phyloP scores from a whole-genome alignment of 2,888 invertebrate genomes.

The Tenthredo scrophulariae region DNA sequence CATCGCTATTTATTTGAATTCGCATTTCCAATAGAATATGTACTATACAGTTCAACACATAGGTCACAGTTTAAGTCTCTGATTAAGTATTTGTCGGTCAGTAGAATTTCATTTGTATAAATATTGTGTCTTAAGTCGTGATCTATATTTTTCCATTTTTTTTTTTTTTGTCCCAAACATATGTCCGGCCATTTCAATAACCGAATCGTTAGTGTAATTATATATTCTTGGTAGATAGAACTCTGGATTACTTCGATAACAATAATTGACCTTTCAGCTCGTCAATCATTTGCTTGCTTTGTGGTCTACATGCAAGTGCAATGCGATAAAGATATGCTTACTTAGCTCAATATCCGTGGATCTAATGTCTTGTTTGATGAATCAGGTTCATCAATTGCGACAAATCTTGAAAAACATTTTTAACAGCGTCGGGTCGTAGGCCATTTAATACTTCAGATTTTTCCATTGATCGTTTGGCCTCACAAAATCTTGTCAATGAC shows the following conservation, averaged over 20 bases:
- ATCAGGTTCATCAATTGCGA: not conserved
- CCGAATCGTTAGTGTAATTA: not conserved
- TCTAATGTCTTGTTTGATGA: not conserved
- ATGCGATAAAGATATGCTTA: not conserved
- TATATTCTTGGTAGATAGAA: not conserved
- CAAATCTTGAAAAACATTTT: slow-evolving; percentile 7
- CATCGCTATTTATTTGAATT: not conserved
- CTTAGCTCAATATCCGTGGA: not conserved
- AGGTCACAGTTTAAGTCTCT: not conserved
- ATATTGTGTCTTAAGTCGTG: not conserved
- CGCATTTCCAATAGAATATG: not conserved
- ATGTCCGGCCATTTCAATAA: not conserved
- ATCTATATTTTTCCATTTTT: not conserved
- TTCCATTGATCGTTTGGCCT: not conserved
- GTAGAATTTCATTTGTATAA: not conserved
- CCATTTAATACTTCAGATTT: not conserved
- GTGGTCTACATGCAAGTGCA: not conserved
- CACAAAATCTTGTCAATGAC: not conserved
- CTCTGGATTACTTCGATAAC: not conserved
- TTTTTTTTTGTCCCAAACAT: not conserved
- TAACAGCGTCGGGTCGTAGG: not conserved
- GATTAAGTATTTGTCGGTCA: not conserved
- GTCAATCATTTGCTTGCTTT: not conserved
- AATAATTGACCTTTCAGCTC: slow-evolving; percentile 15
- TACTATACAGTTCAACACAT: not conserved